These are phyloP conservation scores for Drosophila funebris DNA, from an alignment of 1,140 invertebrate genomes.

Conservation along the genomic window DNA sequence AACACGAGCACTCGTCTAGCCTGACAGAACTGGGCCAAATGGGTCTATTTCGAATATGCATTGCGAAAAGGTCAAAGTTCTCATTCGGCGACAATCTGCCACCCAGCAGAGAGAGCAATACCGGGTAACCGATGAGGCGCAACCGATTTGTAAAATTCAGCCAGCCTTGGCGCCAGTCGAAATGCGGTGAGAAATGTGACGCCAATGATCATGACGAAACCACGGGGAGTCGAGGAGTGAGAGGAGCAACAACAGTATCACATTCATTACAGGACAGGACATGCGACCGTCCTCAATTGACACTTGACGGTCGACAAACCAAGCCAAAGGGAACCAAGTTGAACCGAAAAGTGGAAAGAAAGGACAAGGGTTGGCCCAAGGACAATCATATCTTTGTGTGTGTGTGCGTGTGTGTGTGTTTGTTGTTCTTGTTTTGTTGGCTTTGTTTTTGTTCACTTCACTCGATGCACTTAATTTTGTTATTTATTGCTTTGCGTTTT, in stretches of 20 bases:
- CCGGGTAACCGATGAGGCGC: conserved; percentile 44
- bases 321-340: conserved; percentile 8
- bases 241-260: conserved; percentile 45
- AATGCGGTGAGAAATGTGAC: conserved; percentile 52
- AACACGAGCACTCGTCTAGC: conserved; percentile 29
- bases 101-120: conserved; percentile 4
- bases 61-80: conserved; percentile 71
- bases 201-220: conserved; percentile 24
- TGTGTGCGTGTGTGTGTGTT: background rate
- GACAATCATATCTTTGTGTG: conserved; percentile 24
- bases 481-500: conserved; percentile 58
- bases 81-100: conserved; percentile 9
- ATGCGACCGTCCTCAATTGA: conserved; percentile 60
- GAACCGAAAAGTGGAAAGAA: conserved; percentile 2
- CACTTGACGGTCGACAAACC: conserved; percentile 39
- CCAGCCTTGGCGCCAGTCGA: conserved; percentile 56
- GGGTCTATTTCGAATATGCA: conserved; percentile 64
- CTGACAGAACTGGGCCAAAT: conserved; percentile 77
- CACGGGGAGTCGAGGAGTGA: conserved; percentile 15
- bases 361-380: conserved; percentile 39
- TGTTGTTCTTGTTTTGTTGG: conserved; percentile 38
- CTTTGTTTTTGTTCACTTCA: conserved; percentile 69
- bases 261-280: conserved; percentile 63
- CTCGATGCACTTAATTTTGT: conserved; percentile 57
- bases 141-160: conserved; percentile 11